Conservation (phyloP, 2,888 invertebrate genomes). For the Scelioninae gen. 1 region DNA sequence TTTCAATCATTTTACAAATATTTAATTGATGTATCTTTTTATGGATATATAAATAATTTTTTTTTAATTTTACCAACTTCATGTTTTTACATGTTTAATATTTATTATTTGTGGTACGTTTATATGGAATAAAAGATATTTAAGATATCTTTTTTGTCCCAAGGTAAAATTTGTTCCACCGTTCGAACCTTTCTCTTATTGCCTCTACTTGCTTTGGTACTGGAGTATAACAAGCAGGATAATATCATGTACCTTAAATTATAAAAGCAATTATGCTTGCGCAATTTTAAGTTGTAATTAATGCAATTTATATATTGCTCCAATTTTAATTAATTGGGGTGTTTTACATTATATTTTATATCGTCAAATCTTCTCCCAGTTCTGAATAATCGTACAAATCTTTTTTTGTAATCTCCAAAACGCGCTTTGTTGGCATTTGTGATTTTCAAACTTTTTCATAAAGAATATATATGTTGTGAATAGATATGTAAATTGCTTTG, state of each 20-base stretch:
- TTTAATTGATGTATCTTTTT: too few species aligned
- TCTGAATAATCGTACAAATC: background rate
- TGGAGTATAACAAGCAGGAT: constrained; percentile 43
- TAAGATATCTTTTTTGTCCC: constrained; percentile 52
- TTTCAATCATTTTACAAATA: too few species aligned
- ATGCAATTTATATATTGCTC: background rate
- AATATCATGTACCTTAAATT: constrained; percentile 27
- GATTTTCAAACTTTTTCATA: background rate
- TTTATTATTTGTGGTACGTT: constrained; percentile 32
- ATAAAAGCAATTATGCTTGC: constrained; percentile 20
- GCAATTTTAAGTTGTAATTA: constrained; percentile 25
- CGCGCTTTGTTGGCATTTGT: background rate
- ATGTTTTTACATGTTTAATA: too few species aligned
- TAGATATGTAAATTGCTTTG: background rate
- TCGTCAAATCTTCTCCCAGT: too few species aligned
- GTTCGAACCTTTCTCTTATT: constrained; percentile 56
- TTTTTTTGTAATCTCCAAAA: background rate
- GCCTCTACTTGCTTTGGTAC: constrained; percentile 37
- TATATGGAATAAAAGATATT: too few species aligned
- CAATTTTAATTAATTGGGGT: background rate
- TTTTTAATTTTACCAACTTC: too few species aligned
- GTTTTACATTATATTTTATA: background rate
- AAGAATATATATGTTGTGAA: background rate
- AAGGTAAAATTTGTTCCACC: constrained; percentile 62
- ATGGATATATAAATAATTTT: too few species aligned